Evolutionary conservation across 2,797 vertebrate species (phyloP).

Genomic region (Lycodopsis pacificus): DNA sequence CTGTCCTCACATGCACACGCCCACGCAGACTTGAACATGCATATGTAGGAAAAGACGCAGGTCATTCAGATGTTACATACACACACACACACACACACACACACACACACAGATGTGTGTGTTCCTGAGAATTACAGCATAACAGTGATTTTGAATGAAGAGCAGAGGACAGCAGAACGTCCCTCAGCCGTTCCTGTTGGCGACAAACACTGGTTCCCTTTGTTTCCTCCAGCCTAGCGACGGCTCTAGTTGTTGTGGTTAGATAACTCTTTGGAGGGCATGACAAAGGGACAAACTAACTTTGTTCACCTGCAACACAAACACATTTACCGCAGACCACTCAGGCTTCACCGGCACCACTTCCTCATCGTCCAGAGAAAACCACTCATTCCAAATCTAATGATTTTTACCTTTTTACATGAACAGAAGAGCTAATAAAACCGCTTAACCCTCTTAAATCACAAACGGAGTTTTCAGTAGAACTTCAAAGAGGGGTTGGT

Average conservation of each 20-base stretch:
- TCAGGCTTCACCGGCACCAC: background rate
- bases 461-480: no score
- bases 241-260: slow-evolving; percentile 70
- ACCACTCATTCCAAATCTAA: no score
- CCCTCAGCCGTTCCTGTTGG: slow-evolving; percentile 47
- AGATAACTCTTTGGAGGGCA: slow-evolving; percentile 61
- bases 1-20: slow-evolving; percentile 19
- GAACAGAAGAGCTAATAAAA: background rate
- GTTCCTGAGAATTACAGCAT: slow-evolving; percentile 57
- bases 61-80: slow-evolving; percentile 40
- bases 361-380: background rate
- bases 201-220: slow-evolving; percentile 66
- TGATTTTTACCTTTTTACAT: background rate
- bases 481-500: no score
- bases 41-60: slow-evolving; percentile 25
- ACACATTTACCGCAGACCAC: slow-evolving; percentile 4
- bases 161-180: slow-evolving; percentile 60
- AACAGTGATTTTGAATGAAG: slow-evolving; percentile 64
- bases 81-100: background rate
- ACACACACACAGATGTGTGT: slow-evolving; percentile 44
- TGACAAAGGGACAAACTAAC: slow-evolving; percentile 48
- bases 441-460: background rate
- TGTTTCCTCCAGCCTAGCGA: slow-evolving; percentile 59
- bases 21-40: slow-evolving; percentile 29
- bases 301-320: slow-evolving; percentile 67